Base-by-base conservation (phyloP, 2,113 vertebrate genomes). In the Oryzias melastigma region DNA sequence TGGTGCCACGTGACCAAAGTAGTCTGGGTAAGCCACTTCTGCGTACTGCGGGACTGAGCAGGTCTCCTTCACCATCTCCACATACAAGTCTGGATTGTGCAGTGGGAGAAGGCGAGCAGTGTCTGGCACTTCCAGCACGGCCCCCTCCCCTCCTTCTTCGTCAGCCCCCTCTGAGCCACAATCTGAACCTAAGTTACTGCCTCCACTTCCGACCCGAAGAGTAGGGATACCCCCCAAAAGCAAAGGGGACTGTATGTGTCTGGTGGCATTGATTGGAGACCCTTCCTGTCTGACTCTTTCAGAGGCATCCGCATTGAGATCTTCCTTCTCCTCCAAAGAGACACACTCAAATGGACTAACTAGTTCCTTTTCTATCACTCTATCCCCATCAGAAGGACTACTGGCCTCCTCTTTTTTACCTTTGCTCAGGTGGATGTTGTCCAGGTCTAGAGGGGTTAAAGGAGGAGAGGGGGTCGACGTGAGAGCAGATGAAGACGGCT, bases 1-100 rank as follows among this genome's bases (percentile, higher is more conserved):
- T 35, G 95, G 95, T 7, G 95, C 93, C 73, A 96, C 85, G 55
- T 99, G 97, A 40, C 97, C 97, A 84, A 96, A 99, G 89, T 98
- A 99, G 89, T 99, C 97, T 44, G 97, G 97, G 82, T 98, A 99
- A 48, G 95, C 97, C 75, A 98, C 95, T 76, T 99, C 97, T 43
- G 94, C 91, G 54, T 98, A 99, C 41, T 91, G 90, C 1, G 94
- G 96, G 45, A 99, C 92, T 46, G 97, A 99, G 52, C 80, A 89
- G 0, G 97, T 99, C 18, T 62, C 91, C 86, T 97, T 99, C 67
- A 96, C 94, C 90, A 95, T 93, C 75, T 95, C 94, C 55, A 98
- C 91, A 48, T 99, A 99, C 20, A 99, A 93, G 73, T 98, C 96
- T 18, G 94, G 91, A 85, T 99, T 95, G 19, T 99, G 96, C 60